Evolutionary conservation across 2,113 vertebrate genomes (phyloP).

Genomic region (Megaptera novaeangliae): DNA sequence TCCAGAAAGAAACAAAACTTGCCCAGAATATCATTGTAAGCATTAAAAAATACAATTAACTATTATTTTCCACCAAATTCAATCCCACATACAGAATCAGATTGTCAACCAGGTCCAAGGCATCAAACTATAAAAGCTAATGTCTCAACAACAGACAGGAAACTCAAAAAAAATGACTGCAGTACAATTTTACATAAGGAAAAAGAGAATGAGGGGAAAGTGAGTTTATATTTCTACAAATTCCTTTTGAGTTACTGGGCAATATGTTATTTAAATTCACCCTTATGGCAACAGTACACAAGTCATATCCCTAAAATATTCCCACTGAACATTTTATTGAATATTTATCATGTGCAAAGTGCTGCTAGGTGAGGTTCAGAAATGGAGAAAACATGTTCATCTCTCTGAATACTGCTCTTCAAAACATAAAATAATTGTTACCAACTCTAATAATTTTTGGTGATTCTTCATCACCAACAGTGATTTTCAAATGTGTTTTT

Average conservation of each 20-base stretch:
- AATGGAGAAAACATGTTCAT: neutral
- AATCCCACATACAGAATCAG: neutral
- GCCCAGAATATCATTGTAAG: constrained; percentile 50
- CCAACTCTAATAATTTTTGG: neutral
- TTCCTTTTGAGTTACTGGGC: neutral
- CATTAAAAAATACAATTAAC: constrained; percentile 58
- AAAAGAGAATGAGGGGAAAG: neutral
- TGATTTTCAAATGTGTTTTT: neutral
- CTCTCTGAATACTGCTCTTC: neutral
- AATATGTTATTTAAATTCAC: neutral
- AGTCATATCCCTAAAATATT: neutral
- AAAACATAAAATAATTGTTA: neutral
- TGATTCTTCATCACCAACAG: neutral
- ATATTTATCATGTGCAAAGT: neutral
- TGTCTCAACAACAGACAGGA: constrained; percentile 29
- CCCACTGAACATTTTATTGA: neutral
- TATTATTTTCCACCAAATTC: constrained; percentile 53
- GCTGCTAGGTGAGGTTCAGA: neutral
- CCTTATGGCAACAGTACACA: neutral
- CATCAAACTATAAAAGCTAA: constrained; percentile 21
- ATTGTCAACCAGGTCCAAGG: constrained; percentile 16
- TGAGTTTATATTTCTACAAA: neutral
- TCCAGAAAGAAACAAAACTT: constrained; percentile 68
- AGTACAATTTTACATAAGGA: neutral
- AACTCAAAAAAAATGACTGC: neutral